phyloP scores from a whole-genome alignment of 2,888 invertebrate genomes.

The Lacanobia oleracea region DNA sequence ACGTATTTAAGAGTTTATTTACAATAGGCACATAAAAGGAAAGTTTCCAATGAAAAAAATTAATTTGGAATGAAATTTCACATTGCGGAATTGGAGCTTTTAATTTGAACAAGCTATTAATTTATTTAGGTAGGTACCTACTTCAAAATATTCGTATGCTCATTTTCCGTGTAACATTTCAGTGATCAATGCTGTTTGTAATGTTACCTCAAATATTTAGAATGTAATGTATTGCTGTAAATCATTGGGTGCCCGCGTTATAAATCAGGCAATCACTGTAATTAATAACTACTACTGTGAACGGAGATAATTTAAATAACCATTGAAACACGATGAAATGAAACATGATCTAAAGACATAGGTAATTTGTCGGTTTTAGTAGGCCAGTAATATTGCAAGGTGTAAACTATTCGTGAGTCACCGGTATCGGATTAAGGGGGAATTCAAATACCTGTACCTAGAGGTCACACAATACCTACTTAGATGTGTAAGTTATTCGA shows the following conservation, averaged over 20 bases:
- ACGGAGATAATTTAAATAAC: slow-evolving; percentile 21
- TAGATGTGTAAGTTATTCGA: no score
- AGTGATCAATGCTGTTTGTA: slow-evolving; percentile 24
- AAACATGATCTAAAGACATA: slow-evolving; percentile 10
- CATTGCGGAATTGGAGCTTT: neutral
- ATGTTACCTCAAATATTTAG: slow-evolving; percentile 31
- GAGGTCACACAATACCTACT: no score
- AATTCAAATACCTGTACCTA: neutral
- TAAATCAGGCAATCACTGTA: slow-evolving; percentile 35
- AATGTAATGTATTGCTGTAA: slow-evolving; percentile 29
- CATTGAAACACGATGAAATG: slow-evolving; percentile 1
- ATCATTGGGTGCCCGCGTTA: slow-evolving; percentile 18
- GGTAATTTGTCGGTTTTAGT: neutral
- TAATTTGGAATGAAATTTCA: neutral
- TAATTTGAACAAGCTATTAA: neutral
- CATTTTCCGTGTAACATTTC: slow-evolving; percentile 9
- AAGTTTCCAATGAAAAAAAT: neutral
- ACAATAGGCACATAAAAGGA: no score
- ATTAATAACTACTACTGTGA: slow-evolving; percentile 32
- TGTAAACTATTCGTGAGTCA: neutral
- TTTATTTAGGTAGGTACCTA: neutral
- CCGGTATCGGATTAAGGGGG: no score
- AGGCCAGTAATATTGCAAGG: neutral
- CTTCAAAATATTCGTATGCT: neutral
- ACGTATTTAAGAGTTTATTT: no score